Evolutionary conservation across 2,797 vertebrate genomes (phyloP), one percentile per base, ranked within the genome.

Genomic region (Tragopan temminckii): DNA sequence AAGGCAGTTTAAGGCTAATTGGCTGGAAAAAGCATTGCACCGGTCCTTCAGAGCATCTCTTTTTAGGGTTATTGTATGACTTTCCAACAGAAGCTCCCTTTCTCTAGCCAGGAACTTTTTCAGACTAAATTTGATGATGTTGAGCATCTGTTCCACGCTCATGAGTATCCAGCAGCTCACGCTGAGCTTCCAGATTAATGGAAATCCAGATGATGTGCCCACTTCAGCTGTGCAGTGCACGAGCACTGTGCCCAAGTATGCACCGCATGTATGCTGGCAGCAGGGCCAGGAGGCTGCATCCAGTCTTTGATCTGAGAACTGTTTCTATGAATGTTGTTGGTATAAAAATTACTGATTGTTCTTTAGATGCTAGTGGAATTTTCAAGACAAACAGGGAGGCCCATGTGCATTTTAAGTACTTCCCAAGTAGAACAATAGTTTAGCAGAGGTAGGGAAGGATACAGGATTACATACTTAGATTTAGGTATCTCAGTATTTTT

Each of bases 111-210:
- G 88, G 48, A 57, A 68, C 88, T 85, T 69, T 80, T 29, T 68
- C 62, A 88, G 25, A 25, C 24, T 71, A 55, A 72, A 80, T 94
- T 74, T 82, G 67, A 77, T 81, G 83, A 80, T n/a, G 13, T 9
- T 63, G 25, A 29, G 57, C 78, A 74, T 85, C 71, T 90, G 71
- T 50, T 94, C 64, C 57, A 50, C 50, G 52, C 74, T 92, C 70
- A 50, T 42, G 68, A 53, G 21, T 18, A 45, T 61, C 63, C 71
- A 77, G 61, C 79, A 88, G 6, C 55, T 88, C 69, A 35, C 4
- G 3, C 13, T 74, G 61, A 77, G 48, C 31, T 85, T 89, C 57
- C 78, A 92, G 57, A 68, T 67, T 61, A 74, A 64, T 77, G 1
- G 11, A 88, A 93, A 87, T 17, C 48, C 29, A 5, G 0, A 45